Percentiles rank a stretch among this genome's conserved stretches.
phyloP scores from a whole-genome alignment of 2,113 vertebrate species.

The Nicator chloris region DNA sequence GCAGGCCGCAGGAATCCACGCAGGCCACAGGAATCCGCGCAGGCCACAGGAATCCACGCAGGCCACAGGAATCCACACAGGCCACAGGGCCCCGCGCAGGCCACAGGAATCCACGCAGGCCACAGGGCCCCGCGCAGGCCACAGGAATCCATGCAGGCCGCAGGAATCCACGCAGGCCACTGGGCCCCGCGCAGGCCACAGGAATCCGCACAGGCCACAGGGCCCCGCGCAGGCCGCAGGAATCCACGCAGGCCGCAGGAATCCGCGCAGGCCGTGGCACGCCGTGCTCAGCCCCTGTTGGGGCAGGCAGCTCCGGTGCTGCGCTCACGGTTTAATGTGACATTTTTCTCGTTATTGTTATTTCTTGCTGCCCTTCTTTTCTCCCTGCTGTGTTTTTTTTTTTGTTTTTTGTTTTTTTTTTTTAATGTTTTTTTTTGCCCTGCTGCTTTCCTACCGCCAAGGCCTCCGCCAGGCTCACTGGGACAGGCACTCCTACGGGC shows the following conservation, averaged over 20 bases:
- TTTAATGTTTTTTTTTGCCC: background rate
- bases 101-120: conserved; percentile 77
- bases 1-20: no score
- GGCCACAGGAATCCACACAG: conserved; percentile 75
- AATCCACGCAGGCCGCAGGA: conserved; percentile 70
- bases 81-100: no score
- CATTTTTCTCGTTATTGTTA: conserved; percentile 66
- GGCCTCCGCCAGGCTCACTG: background rate
- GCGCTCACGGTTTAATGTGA: conserved; percentile 44
- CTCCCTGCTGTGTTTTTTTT: background rate
- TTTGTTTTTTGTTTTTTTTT: background rate
- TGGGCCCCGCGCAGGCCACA: no score
- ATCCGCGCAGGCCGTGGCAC: conserved; percentile 70
- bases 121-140: no score
- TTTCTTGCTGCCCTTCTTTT: conserved; percentile 37
- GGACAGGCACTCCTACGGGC: background rate
- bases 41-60: no score
- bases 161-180: conserved; percentile 77
- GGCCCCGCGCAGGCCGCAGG: background rate
- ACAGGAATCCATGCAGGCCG: conserved; percentile 74
- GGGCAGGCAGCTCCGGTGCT: conserved; percentile 48
- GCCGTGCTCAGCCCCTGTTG: conserved; percentile 52
- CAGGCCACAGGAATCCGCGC: no score
- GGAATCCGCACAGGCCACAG: conserved; percentile 76
- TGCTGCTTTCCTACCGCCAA: background rate